Percentiles rank a stretch among this genome's conserved stretches.
These are phyloP conservation scores for Drosophila hamatofila DNA, from an alignment of 2,888 invertebrate genomes.

Conservation along the genomic window DNA sequence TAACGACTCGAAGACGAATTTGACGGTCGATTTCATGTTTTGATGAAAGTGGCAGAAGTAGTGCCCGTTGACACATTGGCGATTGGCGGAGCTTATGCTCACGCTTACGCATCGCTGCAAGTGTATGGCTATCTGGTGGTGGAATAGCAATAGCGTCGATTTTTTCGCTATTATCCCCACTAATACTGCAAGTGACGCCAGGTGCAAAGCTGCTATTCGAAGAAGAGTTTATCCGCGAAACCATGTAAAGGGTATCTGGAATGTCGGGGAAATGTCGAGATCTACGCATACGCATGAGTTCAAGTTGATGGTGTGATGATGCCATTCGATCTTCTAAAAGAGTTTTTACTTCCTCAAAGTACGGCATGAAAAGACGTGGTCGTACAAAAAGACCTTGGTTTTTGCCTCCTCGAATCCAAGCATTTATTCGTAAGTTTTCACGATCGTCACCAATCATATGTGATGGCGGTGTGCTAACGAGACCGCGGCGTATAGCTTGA, in stretches of 20 bases:
- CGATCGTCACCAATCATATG: conserved; percentile 92
- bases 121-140: conserved; percentile 91
- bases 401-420: conserved; percentile 92
- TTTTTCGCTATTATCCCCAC: conserved; percentile 88
- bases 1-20: conserved; percentile 94
- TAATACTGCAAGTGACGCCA: conserved; percentile 66
- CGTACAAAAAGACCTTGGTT: conserved; percentile 91
- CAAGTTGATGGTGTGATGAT: conserved; percentile 90
- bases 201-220: conserved; percentile 75
- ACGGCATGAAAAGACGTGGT: conserved; percentile 96
- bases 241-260: conserved; percentile 97
- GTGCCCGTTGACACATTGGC: conserved; percentile 92
- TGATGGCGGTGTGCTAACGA: conserved; percentile 93
- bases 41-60: conserved; percentile 91
- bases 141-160: conserved; percentile 89
- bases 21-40: conserved; percentile 91
- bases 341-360: conserved; percentile 96
- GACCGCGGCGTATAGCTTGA: conserved; percentile 89
- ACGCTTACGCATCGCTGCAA: conserved; percentile 92
- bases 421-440: conserved; percentile 89
- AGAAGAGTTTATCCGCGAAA: conserved; percentile 85
- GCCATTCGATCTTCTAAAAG: conserved; percentile 93
- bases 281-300: conserved; percentile 89
- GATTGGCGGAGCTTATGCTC: conserved; percentile 93
- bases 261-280: conserved; percentile 92